These are phyloP conservation scores for Antigone vipio DNA, from an alignment of 2,113 vertebrate species.

Conservation along the genomic window DNA sequence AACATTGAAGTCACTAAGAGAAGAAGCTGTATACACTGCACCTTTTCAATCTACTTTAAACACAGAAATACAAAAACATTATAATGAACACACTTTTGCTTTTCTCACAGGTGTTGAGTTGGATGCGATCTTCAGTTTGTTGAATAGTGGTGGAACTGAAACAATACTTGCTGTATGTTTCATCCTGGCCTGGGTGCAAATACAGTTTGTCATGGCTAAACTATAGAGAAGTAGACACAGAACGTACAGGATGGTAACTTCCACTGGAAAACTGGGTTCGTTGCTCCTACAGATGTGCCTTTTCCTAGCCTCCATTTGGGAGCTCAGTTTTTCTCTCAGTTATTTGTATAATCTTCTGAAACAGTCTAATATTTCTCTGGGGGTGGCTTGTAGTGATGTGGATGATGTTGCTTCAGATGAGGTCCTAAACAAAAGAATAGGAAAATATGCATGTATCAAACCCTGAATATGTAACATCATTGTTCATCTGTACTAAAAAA, in stretches of 20 bases:
- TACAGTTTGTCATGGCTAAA: background rate
- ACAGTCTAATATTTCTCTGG: constrained; percentile 83
- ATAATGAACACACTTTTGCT: background rate
- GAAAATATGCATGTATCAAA: background rate
- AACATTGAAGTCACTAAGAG: background rate
- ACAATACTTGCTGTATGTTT: background rate
- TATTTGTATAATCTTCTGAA: background rate
- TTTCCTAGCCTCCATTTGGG: background rate
- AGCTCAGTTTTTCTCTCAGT: background rate
- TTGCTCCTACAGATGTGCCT: background rate
- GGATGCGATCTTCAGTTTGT: background rate
- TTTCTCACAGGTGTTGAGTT: background rate
- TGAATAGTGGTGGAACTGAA: background rate
- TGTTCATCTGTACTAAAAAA: background rate
- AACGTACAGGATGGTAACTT: background rate
- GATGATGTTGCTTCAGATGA: constrained; percentile 84
- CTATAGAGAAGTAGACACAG: constrained; percentile 5
- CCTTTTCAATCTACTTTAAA: background rate
- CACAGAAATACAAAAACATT: background rate
- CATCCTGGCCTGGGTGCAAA: constrained; percentile 6
- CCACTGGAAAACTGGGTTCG: background rate
- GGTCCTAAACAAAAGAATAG: constrained; percentile 71
- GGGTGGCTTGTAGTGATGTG: constrained; percentile 80
- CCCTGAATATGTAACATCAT: background rate
- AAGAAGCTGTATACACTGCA: background rate